Conservation (phyloP, 2,888 invertebrate species). For the Notodromas monacha region DNA sequence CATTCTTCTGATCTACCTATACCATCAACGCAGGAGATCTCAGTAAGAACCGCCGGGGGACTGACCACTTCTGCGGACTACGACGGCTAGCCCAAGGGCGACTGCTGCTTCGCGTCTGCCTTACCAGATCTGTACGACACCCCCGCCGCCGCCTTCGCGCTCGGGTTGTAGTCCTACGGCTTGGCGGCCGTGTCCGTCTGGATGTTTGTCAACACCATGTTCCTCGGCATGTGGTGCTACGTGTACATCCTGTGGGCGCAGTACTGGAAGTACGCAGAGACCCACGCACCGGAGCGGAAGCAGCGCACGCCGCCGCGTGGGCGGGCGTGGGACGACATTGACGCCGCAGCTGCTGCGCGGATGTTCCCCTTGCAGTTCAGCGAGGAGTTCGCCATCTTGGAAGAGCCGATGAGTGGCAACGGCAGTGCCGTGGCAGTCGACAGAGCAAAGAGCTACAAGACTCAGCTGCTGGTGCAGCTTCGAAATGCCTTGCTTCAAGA, state of each 20-base stretch:
- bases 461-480: neutral
- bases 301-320: neutral
- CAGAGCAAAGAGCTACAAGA: neutral
- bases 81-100: no score
- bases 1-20: no score
- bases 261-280: conserved; percentile 22
- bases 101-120: no score
- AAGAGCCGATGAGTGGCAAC: neutral
- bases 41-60: no score
- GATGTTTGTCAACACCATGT: conserved; percentile 33
- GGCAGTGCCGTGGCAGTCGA: neutral
- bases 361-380: neutral
- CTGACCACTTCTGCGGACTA: no score
- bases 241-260: conserved; percentile 35
- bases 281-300: neutral
- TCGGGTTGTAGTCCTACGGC: no score
- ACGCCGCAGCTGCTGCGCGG: no score
- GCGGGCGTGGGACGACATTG: no score
- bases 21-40: no score
- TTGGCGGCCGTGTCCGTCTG: conserved; percentile 33
- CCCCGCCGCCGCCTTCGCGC: no score
- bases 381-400: neutral
- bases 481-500: neutral
- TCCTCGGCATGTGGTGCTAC: conserved; percentile 36
- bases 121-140: no score